Evolutionary conservation across 2,113 vertebrate genomes (phyloP).

Genomic region (Galemys pyrenaicus): DNA sequence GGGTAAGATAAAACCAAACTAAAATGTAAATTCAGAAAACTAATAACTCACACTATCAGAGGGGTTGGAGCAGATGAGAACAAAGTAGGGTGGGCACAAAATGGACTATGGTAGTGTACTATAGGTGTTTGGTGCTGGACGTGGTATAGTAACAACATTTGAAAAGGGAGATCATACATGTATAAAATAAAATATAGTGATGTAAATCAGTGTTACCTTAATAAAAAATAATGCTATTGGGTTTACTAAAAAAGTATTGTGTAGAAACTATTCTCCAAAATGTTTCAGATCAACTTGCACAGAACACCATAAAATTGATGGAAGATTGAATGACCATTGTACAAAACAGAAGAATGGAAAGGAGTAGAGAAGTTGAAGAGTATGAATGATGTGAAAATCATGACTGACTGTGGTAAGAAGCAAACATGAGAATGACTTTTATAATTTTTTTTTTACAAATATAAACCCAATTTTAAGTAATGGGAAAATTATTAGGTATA

Average conservation of each 20-base stretch:
- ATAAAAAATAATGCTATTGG: neutral
- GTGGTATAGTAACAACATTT: too few species aligned
- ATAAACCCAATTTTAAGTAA: slow-evolving; percentile 3
- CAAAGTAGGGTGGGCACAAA: too few species aligned
- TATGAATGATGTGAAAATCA: neutral
- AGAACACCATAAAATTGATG: neutral
- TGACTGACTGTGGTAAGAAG: neutral
- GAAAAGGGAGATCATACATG: too few species aligned
- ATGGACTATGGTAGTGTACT: too few species aligned
- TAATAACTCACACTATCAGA: too few species aligned
- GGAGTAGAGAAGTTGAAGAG: neutral
- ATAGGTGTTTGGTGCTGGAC: too few species aligned
- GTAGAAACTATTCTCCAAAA: neutral
- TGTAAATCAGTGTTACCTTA: too few species aligned
- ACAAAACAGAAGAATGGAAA: neutral
- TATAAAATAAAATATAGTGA: too few species aligned
- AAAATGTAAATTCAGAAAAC: too few species aligned
- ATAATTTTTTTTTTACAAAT: neutral
- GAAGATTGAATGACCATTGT: neutral
- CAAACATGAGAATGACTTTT: neutral
- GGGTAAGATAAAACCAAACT: too few species aligned
- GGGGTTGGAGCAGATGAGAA: too few species aligned
- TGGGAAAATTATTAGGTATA: neutral
- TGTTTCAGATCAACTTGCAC: neutral
- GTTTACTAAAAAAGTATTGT: neutral